Conservation (phyloP, 2,797 vertebrate genomes). For the Lutjanus campechanus region DNA sequence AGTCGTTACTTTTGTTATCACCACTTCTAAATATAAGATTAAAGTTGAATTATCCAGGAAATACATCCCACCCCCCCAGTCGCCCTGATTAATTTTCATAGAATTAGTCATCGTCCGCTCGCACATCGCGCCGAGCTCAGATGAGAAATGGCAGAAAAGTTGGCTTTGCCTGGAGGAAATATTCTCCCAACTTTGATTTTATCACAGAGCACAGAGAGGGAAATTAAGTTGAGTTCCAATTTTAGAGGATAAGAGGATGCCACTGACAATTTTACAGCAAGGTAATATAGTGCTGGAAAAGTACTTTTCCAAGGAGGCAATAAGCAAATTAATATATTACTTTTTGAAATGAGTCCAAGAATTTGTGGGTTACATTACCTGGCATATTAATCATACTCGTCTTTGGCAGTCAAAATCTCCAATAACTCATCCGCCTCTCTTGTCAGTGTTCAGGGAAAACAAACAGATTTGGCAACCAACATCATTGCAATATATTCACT, state of each 20-base stretch:
- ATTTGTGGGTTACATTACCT: slow-evolving; percentile 48
- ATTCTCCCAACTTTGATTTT: slow-evolving; percentile 71
- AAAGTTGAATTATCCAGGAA: slow-evolving; percentile 69
- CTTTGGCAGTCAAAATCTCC: slow-evolving; percentile 27
- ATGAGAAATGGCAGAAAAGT: slow-evolving; percentile 65
- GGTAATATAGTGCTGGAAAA: slow-evolving; percentile 47
- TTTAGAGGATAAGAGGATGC: slow-evolving; percentile 60
- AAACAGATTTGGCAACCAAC: slow-evolving; percentile 27
- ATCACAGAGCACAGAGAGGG: slow-evolving; percentile 52
- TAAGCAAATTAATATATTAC: slow-evolving; percentile 52
- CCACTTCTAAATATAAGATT: slow-evolving; percentile 69
- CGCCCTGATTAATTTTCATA: slow-evolving; percentile 71
- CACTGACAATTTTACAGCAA: slow-evolving; percentile 60
- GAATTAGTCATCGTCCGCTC: slow-evolving; percentile 70
- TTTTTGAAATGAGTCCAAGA: slow-evolving; percentile 54
- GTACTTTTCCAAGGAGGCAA: slow-evolving; percentile 37
- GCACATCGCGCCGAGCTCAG: slow-evolving; percentile 35
- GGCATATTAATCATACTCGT: slow-evolving; percentile 40
- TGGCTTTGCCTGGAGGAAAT: slow-evolving; percentile 66
- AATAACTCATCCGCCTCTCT: slow-evolving; percentile 40
- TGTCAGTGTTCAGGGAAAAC: slow-evolving; percentile 26
- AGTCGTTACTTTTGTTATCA: slow-evolving; percentile 63
- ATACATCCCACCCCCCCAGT: slow-evolving; percentile 29
- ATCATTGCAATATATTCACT: slow-evolving; percentile 34
- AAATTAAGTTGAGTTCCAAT: slow-evolving; percentile 69